Conservation (phyloP, 2,797 vertebrate genomes). For the Sternotherus odoratus region DNA sequence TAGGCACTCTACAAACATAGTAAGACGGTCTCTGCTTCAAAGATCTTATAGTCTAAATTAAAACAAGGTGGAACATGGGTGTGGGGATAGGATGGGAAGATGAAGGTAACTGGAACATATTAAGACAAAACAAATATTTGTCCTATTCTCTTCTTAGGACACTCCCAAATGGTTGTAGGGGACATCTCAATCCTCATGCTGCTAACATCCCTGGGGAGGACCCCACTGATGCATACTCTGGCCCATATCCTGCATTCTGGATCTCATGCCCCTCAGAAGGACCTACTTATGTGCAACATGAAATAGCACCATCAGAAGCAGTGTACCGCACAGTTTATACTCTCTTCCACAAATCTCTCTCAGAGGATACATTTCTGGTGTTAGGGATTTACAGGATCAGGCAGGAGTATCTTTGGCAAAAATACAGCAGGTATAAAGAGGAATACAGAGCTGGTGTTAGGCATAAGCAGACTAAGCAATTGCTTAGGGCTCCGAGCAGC, state of each 20-base stretch:
- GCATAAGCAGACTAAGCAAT: too few relatives aligned
- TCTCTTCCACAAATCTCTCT: neutral
- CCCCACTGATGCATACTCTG: neutral
- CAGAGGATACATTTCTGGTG: neutral
- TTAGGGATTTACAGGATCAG: neutral
- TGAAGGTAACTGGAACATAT: slow-evolving; percentile 26
- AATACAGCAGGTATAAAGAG: neutral
- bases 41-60: slow-evolving; percentile 50
- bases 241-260: neutral
- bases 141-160: neutral
- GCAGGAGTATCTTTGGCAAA: slow-evolving; percentile 8
- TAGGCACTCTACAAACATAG: neutral
- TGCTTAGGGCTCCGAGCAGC: too few relatives aligned
- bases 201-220: neutral
- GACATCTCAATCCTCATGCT: neutral
- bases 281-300: neutral
- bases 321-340: neutral
- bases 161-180: neutral
- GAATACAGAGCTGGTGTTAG: neutral
- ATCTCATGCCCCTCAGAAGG: neutral
- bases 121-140: neutral
- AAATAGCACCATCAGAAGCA: neutral
- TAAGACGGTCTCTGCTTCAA: neutral
- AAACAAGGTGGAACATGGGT: slow-evolving; percentile 25
- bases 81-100: neutral